These are phyloP conservation scores for Megalopta genalis DNA, from an alignment of 1,140 invertebrate genomes.

Conservation along the genomic window DNA sequence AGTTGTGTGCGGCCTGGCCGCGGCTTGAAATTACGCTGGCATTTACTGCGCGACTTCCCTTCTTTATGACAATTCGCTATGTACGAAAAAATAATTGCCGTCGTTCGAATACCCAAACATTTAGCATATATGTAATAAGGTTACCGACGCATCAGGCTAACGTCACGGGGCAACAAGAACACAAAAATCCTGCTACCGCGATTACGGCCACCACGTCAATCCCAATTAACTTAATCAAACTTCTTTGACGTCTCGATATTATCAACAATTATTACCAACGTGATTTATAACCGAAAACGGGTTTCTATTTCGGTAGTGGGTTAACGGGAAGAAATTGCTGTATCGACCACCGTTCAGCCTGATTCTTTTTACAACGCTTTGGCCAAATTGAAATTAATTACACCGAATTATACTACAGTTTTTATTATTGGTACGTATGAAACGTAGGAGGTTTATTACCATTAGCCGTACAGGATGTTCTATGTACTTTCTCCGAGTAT, in stretches of 20 bases:
- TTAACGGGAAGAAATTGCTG: too few relatives aligned
- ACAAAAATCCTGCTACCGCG: background rate
- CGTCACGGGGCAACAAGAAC: too few relatives aligned
- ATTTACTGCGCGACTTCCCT: slow-evolving; percentile 2
- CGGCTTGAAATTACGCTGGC: slow-evolving; percentile 18
- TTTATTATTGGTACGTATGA: too few relatives aligned
- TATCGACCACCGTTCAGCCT: too few relatives aligned
- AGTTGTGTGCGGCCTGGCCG: background rate
- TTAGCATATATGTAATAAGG: background rate
- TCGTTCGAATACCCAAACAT: slow-evolving; percentile 4
- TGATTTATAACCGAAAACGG: slow-evolving; percentile 1
- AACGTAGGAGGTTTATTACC: too few relatives aligned
- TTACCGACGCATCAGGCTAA: background rate
- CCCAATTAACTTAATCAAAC: slow-evolving; percentile 49
- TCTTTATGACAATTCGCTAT: background rate
- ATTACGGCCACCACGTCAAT: slow-evolving; percentile 17
- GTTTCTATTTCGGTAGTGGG: background rate
- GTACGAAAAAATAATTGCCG: background rate
- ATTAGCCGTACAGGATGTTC: too few relatives aligned
- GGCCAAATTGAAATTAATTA: too few relatives aligned
- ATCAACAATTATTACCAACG: slow-evolving; percentile 44
- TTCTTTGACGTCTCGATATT: slow-evolving; percentile 19
- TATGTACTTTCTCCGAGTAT: too few relatives aligned
- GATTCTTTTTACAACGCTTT: too few relatives aligned
- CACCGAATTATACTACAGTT: too few relatives aligned